These are phyloP conservation scores for Trichechus manatus DNA, from an alignment of 2,113 vertebrate genomes.

Conservation along the genomic window DNA sequence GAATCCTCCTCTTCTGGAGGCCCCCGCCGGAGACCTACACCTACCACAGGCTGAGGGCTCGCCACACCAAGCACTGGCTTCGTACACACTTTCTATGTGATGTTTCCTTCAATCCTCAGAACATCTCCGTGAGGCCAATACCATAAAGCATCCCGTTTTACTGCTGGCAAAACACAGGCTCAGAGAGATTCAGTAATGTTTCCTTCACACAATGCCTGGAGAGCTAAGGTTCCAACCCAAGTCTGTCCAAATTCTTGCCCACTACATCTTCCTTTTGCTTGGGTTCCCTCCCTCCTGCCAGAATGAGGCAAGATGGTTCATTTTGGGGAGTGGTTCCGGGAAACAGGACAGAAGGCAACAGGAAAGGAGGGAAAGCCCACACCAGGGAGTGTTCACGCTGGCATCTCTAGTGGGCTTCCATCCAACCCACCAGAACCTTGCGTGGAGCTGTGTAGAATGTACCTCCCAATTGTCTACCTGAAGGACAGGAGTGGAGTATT, in stretches of 20 bases:
- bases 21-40: too few relatives aligned
- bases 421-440: neutral
- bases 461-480: neutral
- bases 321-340: neutral
- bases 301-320: neutral
- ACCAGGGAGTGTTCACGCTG: too few relatives aligned
- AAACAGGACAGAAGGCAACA: rapidly evolving
- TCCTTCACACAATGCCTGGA: neutral
- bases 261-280: neutral
- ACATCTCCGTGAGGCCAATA: rapidly evolving
- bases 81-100: neutral
- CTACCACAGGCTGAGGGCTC: neutral
- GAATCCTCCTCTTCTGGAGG: conserved; percentile 3
- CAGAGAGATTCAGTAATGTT: neutral
- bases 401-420: neutral
- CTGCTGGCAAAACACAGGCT: neutral
- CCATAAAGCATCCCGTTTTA: neutral
- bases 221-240: neutral
- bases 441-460: neutral
- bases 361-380: neutral
- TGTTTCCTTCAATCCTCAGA: neutral
- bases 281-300: too few relatives aligned
- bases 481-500: neutral
- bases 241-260: neutral
- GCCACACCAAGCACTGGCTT: neutral